phyloP scores from a whole-genome alignment of 1,140 invertebrate species.

The Galleria mellonella region DNA sequence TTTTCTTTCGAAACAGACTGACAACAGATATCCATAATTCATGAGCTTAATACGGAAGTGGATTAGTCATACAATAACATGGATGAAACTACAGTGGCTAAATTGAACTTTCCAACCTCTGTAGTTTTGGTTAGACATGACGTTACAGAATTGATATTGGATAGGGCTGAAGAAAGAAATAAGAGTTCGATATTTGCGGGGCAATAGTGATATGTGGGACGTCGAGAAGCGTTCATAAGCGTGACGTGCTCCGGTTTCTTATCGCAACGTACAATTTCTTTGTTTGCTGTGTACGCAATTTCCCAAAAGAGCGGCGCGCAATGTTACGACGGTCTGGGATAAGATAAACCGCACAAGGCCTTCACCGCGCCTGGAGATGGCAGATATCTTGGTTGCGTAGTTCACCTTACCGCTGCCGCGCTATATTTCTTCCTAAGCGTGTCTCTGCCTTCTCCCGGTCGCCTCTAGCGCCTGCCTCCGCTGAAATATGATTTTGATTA shows the following conservation, averaged over 20 bases:
- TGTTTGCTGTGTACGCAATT: slow-evolving; percentile 65
- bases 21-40: slow-evolving; percentile 10
- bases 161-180: too few relatives aligned
- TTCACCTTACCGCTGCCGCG: slow-evolving; percentile 14
- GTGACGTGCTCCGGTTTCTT: slow-evolving; percentile 42
- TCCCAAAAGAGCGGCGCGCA: slow-evolving; percentile 37
- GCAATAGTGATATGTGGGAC: not conserved
- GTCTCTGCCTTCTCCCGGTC: slow-evolving; percentile 16
- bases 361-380: slow-evolving; percentile 33
- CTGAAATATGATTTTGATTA: slow-evolving; percentile 44
- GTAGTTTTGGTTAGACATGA: too few relatives aligned
- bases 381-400: slow-evolving; percentile 41
- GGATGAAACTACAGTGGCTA: too few relatives aligned
- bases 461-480: slow-evolving; percentile 19
- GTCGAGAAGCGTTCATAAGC: slow-evolving; percentile 31
- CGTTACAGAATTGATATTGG: too few relatives aligned
- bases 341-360: slow-evolving; percentile 47
- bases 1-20: not conserved
- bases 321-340: slow-evolving; percentile 12
- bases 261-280: slow-evolving; percentile 57
- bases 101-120: too few relatives aligned
- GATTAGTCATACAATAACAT: too few relatives aligned
- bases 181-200: too few relatives aligned
- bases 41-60: not conserved
- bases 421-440: slow-evolving; percentile 33